phyloP scores from a whole-genome alignment of 2,113 vertebrate species.

The Anarrhichthys ocellatus region DNA sequence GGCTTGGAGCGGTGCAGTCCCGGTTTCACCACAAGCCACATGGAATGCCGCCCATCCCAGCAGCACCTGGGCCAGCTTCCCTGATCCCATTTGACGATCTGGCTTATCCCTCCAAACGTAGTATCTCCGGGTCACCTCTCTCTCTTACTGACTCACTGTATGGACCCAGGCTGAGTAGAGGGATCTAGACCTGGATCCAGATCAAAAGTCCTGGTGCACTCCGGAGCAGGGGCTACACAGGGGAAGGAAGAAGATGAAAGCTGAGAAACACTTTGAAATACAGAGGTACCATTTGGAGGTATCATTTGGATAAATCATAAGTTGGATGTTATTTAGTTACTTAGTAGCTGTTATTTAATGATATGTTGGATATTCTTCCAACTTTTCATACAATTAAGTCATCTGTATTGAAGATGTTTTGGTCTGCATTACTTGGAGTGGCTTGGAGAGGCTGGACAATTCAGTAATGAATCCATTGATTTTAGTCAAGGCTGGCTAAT shows the following conservation, averaged over 20 bases:
- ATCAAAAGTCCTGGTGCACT: slow-evolving; percentile 69
- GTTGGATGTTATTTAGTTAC: background rate
- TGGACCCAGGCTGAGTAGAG: slow-evolving; percentile 57
- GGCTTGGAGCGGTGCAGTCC: slow-evolving; percentile 82
- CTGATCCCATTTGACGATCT: slow-evolving; percentile 81
- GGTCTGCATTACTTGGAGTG: background rate
- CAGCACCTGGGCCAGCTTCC: slow-evolving; percentile 85
- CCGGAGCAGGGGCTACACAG: slow-evolving; percentile 68
- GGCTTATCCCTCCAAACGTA: slow-evolving; percentile 62
- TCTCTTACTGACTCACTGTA: slow-evolving; percentile 26
- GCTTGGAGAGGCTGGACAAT: background rate
- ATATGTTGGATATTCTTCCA: no score
- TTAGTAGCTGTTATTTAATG: background rate
- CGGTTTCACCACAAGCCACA: slow-evolving; percentile 74
- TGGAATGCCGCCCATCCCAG: slow-evolving; percentile 85
- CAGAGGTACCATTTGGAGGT: no score
- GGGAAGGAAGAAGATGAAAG: slow-evolving; percentile 38
- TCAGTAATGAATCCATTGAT: background rate
- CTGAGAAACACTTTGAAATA: slow-evolving; percentile 23
- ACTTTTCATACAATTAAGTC: background rate
- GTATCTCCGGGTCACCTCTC: slow-evolving; percentile 35
- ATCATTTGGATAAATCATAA: background rate
- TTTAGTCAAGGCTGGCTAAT: no score
- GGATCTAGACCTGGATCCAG: slow-evolving; percentile 63
- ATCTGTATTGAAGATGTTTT: background rate